These are phyloP conservation scores for Bemisia tabaci DNA, from an alignment of 1,140 invertebrate genomes.

Conservation along the genomic window DNA sequence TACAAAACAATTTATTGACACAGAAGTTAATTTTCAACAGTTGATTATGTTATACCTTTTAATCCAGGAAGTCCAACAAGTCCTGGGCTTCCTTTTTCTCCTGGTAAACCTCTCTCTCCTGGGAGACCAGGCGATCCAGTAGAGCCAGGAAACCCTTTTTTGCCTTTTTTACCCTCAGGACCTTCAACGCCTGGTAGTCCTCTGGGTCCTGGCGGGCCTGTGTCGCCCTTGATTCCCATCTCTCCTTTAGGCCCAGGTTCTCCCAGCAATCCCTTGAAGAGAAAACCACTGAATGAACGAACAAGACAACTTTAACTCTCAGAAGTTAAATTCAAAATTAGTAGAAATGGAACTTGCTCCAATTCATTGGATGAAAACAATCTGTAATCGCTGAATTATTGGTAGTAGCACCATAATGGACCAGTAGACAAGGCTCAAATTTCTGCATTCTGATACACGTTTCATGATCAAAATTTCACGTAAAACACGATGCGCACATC, in stretches of 20 bases:
- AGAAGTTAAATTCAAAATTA: neutral
- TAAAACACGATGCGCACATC: too few relatives aligned
- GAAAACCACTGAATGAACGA: neutral
- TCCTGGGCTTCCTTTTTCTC: conserved; percentile 44
- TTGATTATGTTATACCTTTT: too few relatives aligned
- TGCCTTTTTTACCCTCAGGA: conserved; percentile 55
- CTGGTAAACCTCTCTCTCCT: conserved; percentile 47
- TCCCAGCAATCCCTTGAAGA: conserved; percentile 20
- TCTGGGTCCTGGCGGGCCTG: conserved; percentile 54
- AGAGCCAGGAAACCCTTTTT: conserved; percentile 48
- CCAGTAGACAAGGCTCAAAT: too few relatives aligned
- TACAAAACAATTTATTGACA: too few relatives aligned
- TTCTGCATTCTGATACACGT: too few relatives aligned
- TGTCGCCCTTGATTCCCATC: conserved; percentile 43
- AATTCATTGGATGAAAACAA: too few relatives aligned
- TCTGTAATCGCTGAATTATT: too few relatives aligned
- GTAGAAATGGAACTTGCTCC: too few relatives aligned
- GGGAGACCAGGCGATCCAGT: conserved; percentile 48
- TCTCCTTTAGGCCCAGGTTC: conserved; percentile 22
- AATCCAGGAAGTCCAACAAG: conserved; percentile 40
- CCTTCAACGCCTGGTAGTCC: conserved; percentile 55
- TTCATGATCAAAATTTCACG: too few relatives aligned
- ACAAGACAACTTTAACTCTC: conserved; percentile 41
- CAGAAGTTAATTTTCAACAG: too few relatives aligned
- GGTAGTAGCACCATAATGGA: too few relatives aligned